Conservation (phyloP, 2,113 vertebrate genomes). For the Tyrannus savana region DNA sequence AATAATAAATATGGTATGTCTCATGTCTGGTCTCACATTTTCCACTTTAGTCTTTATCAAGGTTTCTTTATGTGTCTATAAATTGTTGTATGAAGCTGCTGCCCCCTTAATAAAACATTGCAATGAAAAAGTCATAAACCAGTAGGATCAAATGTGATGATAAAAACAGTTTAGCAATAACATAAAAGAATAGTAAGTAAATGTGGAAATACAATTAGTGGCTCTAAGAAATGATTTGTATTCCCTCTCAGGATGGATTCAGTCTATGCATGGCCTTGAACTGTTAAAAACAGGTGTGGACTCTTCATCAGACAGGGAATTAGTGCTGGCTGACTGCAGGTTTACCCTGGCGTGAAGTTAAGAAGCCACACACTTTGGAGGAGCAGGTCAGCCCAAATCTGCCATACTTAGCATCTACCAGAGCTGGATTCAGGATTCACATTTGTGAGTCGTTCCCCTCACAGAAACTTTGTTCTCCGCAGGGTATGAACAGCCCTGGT, state of each 20-base stretch:
- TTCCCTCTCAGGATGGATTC: background rate
- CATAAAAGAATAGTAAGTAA: conserved; percentile 8
- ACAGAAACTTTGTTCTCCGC: background rate
- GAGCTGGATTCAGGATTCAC: background rate
- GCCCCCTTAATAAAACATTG: conserved; percentile 16
- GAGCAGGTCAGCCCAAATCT: background rate
- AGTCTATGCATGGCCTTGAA: background rate
- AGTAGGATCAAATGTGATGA: conserved; percentile 30
- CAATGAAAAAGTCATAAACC: conserved; percentile 50
- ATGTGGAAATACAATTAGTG: background rate
- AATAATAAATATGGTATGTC: background rate
- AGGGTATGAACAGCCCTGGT: background rate
- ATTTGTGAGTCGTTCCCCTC: background rate
- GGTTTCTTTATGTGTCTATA: conserved; percentile 32
- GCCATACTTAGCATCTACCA: background rate
- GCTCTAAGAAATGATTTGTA: background rate
- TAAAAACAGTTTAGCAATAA: conserved; percentile 7
- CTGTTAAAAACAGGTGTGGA: background rate
- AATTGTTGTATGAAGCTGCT: conserved; percentile 24
- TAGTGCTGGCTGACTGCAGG: background rate
- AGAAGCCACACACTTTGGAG: background rate
- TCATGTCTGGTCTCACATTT: background rate
- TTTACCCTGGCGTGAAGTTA: background rate
- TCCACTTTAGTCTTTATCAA: background rate
- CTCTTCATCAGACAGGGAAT: background rate